Conservation (phyloP, 2,888 invertebrate genomes). For the Agonum fuliginosum region DNA sequence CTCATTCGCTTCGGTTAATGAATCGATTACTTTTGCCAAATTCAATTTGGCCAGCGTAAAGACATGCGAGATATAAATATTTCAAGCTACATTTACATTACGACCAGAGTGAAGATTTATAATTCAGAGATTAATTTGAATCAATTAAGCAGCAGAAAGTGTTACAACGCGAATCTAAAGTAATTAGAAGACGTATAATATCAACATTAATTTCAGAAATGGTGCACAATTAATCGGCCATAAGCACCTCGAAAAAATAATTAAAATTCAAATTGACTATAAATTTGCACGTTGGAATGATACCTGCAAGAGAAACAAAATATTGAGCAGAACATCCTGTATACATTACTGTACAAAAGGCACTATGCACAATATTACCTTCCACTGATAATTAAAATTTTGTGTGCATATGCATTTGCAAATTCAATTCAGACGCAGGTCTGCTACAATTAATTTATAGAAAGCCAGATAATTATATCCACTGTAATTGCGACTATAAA, state of each 20-base stretch:
- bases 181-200: constrained; percentile 50
- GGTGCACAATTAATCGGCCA: constrained; percentile 49
- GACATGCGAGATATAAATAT: constrained; percentile 23
- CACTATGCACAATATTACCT: neutral
- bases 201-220: constrained; percentile 45
- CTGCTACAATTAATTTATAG: constrained; percentile 53
- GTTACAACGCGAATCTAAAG: constrained; percentile 41
- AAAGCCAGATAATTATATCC: constrained; percentile 49
- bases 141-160: constrained; percentile 43
- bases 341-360: neutral
- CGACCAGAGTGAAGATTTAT: constrained; percentile 16
- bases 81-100: constrained; percentile 36
- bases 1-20: constrained; percentile 25
- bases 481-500: constrained; percentile 48
- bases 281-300: constrained; percentile 43
- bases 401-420: constrained; percentile 45
- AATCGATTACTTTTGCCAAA: constrained; percentile 46
- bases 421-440: constrained; percentile 45
- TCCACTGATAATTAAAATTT: constrained; percentile 51
- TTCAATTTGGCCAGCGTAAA: constrained; percentile 28
- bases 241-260: constrained; percentile 52
- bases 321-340: constrained; percentile 1
- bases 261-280: constrained; percentile 56
- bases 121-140: constrained; percentile 46
- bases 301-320: constrained; percentile 34